phyloP scores from a whole-genome alignment of 2,888 invertebrate genomes.

The Amphiduros pacificus region DNA sequence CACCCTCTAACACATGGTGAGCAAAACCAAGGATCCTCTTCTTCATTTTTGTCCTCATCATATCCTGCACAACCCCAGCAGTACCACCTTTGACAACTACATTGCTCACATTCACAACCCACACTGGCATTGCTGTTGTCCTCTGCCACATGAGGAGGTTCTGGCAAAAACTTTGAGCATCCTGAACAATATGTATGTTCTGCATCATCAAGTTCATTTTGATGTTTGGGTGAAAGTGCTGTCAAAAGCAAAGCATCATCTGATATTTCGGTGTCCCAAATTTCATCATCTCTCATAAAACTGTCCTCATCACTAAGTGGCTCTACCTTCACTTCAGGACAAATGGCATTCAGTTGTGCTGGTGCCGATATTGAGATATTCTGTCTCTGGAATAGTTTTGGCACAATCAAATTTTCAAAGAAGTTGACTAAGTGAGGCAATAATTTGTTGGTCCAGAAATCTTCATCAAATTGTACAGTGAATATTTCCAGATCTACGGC shows the following conservation, averaged over 20 bases:
- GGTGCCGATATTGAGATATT: too few relatives aligned
- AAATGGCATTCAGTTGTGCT: too few relatives aligned
- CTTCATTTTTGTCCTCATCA: not conserved
- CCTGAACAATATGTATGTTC: too few relatives aligned
- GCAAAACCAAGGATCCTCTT: conserved; percentile 1
- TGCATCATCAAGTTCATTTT: not conserved
- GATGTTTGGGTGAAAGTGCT: not conserved
- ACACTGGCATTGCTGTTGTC: conserved; percentile 6
- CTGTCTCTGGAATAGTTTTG: too few relatives aligned
- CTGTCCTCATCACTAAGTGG: not conserved
- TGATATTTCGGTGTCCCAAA: not conserved
- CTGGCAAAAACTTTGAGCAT: not conserved
- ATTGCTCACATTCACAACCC: conserved; percentile 9
- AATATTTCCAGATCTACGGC: not conserved
- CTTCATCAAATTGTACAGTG: not conserved
- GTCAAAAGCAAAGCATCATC: too few relatives aligned
- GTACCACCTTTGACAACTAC: conserved; percentile 10
- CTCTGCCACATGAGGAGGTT: not conserved
- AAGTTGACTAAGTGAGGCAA: not conserved
- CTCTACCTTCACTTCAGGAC: not conserved
- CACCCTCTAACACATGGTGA: not conserved
- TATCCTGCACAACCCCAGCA: conserved; percentile 1
- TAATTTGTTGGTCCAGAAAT: not conserved
- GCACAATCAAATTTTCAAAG: not conserved
- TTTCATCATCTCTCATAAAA: too few relatives aligned